Base-by-base conservation (phyloP, 2,797 vertebrate genomes). In the Allobates femoralis region DNA sequence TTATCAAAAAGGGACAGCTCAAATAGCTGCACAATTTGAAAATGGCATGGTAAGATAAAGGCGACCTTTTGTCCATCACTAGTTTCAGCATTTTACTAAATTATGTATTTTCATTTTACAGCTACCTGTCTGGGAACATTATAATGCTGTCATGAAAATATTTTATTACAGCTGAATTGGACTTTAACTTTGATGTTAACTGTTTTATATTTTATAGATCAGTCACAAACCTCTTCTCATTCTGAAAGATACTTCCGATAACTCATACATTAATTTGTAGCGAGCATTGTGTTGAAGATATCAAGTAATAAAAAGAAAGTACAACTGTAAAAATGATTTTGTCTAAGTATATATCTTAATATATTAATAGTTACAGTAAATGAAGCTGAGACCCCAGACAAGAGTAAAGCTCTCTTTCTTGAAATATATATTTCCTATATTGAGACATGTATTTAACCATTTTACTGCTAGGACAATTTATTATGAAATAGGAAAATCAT, bases 41-140 rank as follows among this genome's bases (percentile, higher is more conserved):
- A 69, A 85, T 85, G 60, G n/a, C 37, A 80, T 26, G 60, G 23
- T 80, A 80, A 80, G 76, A 51, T 58, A 60, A 86, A 60, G 51
- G 64, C 81, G 78, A 86, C 85, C 79, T 86, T 86, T 81, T 37
- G 28, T 64, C 53, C 79, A 86, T 46, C 15, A 28, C 62, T 28
- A 16, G 69, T 76, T 50, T 79, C 50, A 69, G 46, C 50, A 53
- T 79, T 79, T 79, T 79, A 26, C 50, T 79, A 69, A 85, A 85
- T 85, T 53, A 79, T 79, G 58, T 56, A 56, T 79, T 69, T 79
- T 62, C 23, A 81, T 81, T 66, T 81, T 60, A 81, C 23, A 81
- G 66, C 19, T 66, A 50, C 73, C 76, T 62, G 73, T 76, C 74
- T 76, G 41, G 21, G 58, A 34, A 64, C 26, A 84, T 78, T 76